Evolutionary conservation across 2,113 vertebrate genomes (phyloP).

Genomic region (Chloebia gouldiae): DNA sequence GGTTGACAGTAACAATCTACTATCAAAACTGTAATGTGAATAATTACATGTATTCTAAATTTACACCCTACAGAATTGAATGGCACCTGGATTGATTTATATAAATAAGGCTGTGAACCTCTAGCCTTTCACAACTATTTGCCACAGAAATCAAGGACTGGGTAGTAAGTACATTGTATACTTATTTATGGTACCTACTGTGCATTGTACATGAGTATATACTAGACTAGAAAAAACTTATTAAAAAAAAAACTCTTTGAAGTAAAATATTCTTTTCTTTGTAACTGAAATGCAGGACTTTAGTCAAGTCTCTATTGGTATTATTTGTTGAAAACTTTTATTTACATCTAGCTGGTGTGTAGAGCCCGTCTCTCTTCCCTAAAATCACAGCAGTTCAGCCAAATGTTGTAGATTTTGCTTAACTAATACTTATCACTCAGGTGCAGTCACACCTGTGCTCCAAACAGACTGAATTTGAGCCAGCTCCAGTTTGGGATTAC

Average conservation of each 20-base stretch:
- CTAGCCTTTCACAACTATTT: background rate
- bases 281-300: background rate
- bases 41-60: background rate
- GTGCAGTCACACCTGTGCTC: conserved; percentile 11
- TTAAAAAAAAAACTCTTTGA: background rate
- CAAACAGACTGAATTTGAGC: background rate
- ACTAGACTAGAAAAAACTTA: background rate
- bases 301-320: background rate
- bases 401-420: background rate
- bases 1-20: background rate
- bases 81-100: background rate
- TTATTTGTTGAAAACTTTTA: background rate
- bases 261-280: background rate
- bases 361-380: background rate
- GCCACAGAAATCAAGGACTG: background rate
- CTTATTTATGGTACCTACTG: background rate
- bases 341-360: background rate
- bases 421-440: conserved; percentile 7
- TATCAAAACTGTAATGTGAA: background rate
- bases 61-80: background rate
- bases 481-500: background rate
- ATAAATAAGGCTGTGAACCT: background rate
- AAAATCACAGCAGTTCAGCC: background rate
- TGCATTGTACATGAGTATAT: no score
- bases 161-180: background rate